These are phyloP conservation scores for Columba livia DNA, from an alignment of 2,113 vertebrate species.

Conservation along the genomic window DNA sequence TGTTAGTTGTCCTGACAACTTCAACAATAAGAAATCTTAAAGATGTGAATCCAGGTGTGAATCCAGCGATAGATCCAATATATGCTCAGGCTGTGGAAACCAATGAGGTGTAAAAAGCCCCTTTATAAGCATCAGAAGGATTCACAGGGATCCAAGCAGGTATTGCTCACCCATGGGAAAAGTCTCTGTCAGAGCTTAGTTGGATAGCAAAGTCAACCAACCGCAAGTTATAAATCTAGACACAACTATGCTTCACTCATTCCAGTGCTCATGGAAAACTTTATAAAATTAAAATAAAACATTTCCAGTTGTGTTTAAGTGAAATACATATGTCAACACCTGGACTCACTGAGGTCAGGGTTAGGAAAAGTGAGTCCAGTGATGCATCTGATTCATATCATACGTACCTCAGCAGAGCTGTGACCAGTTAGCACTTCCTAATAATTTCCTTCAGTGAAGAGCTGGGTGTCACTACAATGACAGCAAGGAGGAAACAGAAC, in stretches of 20 bases:
- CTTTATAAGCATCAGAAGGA: neutral
- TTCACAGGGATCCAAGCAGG: neutral
- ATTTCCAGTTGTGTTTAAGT: conserved; percentile 16
- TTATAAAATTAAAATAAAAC: neutral
- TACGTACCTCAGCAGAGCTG: neutral
- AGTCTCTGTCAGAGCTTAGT: neutral
- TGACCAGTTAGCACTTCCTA: neutral
- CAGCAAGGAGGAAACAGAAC: neutral
- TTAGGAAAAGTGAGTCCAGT: neutral
- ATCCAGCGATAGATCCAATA: neutral
- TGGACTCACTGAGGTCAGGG: neutral
- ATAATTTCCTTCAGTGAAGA: conserved; percentile 3
- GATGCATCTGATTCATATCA: neutral
- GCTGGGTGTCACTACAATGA: neutral
- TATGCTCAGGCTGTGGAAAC: neutral
- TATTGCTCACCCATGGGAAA: neutral
- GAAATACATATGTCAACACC: neutral
- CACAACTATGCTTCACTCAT: neutral
- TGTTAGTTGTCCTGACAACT: neutral
- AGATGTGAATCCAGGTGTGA: neutral
- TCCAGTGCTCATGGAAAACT: neutral
- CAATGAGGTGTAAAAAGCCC: neutral
- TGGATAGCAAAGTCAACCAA: neutral
- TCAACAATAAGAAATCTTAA: neutral
- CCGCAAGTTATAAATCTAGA: neutral